Conservation (phyloP, 2,797 vertebrate species). For the Chromis chromis region DNA sequence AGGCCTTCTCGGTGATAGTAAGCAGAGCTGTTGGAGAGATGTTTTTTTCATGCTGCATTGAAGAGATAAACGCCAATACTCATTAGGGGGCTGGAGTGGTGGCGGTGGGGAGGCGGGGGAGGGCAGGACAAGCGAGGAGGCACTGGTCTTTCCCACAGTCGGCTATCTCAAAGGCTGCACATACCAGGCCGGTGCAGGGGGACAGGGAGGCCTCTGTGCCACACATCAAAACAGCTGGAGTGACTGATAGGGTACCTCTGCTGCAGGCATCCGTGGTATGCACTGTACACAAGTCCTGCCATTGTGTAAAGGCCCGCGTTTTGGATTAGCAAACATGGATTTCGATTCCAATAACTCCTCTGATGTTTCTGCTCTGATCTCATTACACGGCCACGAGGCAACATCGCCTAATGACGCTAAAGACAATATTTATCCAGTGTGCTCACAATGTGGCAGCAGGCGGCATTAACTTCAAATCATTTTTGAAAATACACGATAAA, state of each 20-base stretch:
- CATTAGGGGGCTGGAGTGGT: constrained; percentile 64
- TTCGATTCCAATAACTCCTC: constrained; percentile 69
- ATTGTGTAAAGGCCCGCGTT: constrained; percentile 67
- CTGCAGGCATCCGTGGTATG: constrained; percentile 78
- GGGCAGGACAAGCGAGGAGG: constrained; percentile 32
- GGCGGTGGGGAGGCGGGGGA: not conserved
- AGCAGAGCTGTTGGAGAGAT: constrained; percentile 60
- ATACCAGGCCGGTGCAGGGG: constrained; percentile 58
- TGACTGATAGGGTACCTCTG: constrained; percentile 80
- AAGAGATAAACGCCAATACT: constrained; percentile 68
- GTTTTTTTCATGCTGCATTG: constrained; percentile 67
- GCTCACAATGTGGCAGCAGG: constrained; percentile 18
- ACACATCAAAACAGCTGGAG: constrained; percentile 81
- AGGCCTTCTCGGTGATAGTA: constrained; percentile 38
- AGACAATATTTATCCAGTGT: constrained; percentile 49
- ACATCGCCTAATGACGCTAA: constrained; percentile 23
- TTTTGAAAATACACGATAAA: not conserved
- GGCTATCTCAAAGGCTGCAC: constrained; percentile 75
- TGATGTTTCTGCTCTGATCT: constrained; percentile 69
- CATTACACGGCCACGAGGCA: constrained; percentile 7
- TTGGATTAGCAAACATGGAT: constrained; percentile 76
- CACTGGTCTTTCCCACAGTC: constrained; percentile 71
- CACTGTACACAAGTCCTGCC: constrained; percentile 78
- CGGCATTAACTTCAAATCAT: not conserved
- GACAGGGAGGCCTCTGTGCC: constrained; percentile 80